Percentiles rank a stretch among this genome's conserved stretches.
phyloP scores from a whole-genome alignment of 2,888 invertebrate genomes.

The Meteorus colon region DNA sequence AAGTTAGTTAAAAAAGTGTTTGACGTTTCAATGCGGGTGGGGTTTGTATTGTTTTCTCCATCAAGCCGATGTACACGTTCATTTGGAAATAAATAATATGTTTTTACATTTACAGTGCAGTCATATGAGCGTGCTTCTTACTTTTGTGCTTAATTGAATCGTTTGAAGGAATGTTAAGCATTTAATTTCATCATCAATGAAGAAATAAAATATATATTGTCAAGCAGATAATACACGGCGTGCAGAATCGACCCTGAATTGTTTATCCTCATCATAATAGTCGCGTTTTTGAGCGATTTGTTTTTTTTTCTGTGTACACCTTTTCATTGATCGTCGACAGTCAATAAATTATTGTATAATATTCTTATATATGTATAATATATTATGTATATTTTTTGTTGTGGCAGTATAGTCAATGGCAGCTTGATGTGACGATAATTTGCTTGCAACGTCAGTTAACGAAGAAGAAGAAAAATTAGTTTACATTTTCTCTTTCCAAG shows the following conservation, averaged over 20 bases:
- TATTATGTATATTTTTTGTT: constrained; percentile 52
- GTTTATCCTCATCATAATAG: neutral
- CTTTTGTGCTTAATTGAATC: neutral
- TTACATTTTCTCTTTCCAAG: neutral
- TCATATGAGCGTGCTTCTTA: too few species aligned
- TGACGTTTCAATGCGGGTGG: constrained; percentile 30
- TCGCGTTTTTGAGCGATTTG: constrained; percentile 17
- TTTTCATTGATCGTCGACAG: constrained; percentile 29
- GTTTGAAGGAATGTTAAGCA: neutral
- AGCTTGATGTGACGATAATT: constrained; percentile 62
- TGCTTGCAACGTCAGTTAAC: constrained; percentile 48
- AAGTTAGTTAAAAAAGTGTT: constrained; percentile 57
- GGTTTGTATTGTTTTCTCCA: constrained; percentile 34
- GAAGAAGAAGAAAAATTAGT: neutral
- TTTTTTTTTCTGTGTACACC: neutral
- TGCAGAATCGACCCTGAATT: constrained; percentile 6
- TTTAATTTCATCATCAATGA: neutral
- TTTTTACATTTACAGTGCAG: neutral
- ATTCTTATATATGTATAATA: constrained; percentile 24
- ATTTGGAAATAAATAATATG: neutral
- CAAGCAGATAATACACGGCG: neutral
- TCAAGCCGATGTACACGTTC: constrained; percentile 5
- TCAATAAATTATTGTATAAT: constrained; percentile 36
- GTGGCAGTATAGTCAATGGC: constrained; percentile 72
- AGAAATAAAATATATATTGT: neutral